phyloP scores from a whole-genome alignment of 2,113 vertebrate species.

The Illadopsis cleaveri region DNA sequence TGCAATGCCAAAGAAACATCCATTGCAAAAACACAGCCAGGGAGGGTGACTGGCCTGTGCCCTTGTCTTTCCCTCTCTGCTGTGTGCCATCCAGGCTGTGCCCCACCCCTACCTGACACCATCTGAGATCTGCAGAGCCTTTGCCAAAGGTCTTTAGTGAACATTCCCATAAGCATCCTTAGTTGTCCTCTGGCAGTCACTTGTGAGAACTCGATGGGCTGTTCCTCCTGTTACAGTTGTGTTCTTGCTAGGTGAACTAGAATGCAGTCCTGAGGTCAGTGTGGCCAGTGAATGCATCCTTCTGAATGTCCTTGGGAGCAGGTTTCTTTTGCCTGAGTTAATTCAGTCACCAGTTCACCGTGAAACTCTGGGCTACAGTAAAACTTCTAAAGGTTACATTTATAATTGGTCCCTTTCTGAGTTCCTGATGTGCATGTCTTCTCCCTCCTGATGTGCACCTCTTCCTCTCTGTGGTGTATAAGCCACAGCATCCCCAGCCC shows the following conservation, averaged over 20 bases:
- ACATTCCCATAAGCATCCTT: not conserved
- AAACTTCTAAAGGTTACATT: not conserved
- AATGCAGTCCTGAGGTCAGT: not conserved
- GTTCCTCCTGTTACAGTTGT: not conserved
- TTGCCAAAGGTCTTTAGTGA: not conserved
- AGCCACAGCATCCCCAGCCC: not conserved
- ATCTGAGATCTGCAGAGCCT: not conserved
- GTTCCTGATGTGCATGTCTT: not conserved
- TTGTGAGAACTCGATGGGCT: not conserved
- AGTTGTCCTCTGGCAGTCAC: not conserved
- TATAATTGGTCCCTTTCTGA: not conserved
- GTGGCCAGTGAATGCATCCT: not conserved
- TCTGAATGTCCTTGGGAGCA: not conserved
- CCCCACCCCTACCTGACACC: not conserved
- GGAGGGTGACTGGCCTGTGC: not conserved
- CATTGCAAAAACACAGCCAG: not conserved
- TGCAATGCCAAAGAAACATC: not conserved
- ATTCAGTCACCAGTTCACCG: not conserved
- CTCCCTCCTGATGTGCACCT: not conserved
- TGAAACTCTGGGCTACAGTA: not conserved
- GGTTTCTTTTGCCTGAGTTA: not conserved
- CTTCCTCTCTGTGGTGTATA: not conserved
- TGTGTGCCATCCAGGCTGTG: not conserved
- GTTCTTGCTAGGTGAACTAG: not conserved
- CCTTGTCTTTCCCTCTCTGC: not conserved